phyloP scores from a whole-genome alignment of 2,797 vertebrate species.

The Pempheris klunzingeri region DNA sequence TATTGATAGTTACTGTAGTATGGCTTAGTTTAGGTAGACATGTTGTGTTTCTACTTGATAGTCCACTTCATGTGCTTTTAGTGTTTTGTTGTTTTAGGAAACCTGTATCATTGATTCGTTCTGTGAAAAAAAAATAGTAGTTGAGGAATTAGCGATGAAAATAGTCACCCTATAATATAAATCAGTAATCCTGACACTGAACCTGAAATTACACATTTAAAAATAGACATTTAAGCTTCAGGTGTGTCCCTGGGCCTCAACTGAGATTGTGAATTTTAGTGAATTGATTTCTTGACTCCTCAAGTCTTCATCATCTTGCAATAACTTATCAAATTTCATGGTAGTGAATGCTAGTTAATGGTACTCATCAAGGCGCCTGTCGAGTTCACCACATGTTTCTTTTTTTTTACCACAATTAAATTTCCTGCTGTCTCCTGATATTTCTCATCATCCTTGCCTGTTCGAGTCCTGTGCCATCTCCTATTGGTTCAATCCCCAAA shows the following conservation, averaged over 20 bases:
- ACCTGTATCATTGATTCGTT: neutral
- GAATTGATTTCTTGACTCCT: neutral
- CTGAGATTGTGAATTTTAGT: neutral
- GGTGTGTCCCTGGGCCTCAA: neutral
- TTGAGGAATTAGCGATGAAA: too few species aligned
- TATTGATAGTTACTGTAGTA: too few species aligned
- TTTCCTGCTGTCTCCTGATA: conserved; percentile 40
- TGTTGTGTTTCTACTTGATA: too few species aligned
- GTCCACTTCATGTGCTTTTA: too few species aligned
- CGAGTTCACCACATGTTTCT: conserved; percentile 10
- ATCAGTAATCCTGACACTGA: neutral
- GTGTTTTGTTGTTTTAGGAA: too few species aligned
- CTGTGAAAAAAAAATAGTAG: too few species aligned
- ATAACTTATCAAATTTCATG: conserved; percentile 21
- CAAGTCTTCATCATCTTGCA: neutral
- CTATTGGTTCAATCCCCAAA: conserved; percentile 31
- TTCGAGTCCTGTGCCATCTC: neutral
- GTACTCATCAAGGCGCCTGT: conserved; percentile 23
- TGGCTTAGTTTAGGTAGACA: too few species aligned
- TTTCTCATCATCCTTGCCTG: conserved; percentile 15
- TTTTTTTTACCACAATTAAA: conserved; percentile 28
- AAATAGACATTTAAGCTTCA: neutral
- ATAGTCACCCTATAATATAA: too few species aligned
- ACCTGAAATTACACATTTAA: neutral
- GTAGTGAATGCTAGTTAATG: conserved; percentile 1